These are phyloP conservation scores for Pagetopsis macropterus DNA, from an alignment of 2,797 vertebrate genomes.

Conservation along the genomic window DNA sequence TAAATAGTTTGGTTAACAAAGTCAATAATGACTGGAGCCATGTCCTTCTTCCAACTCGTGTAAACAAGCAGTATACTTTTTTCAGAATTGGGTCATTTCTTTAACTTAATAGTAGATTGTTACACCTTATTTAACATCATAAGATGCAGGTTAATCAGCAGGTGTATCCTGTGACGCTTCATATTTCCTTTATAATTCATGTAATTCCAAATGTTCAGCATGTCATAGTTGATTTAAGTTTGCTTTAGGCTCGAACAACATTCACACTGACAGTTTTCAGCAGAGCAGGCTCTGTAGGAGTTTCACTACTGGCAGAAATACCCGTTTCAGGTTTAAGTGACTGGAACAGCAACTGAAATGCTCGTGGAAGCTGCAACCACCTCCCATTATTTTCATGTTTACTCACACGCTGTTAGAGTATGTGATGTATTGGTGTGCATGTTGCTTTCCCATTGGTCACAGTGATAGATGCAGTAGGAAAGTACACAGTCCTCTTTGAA, in stretches of 20 bases:
- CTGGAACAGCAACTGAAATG: conserved; percentile 11
- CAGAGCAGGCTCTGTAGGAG: neutral
- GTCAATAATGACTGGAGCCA: conserved; percentile 6
- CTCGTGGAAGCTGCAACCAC: conserved; percentile 4
- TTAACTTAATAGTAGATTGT: neutral
- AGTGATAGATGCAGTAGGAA: neutral
- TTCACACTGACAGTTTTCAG: neutral
- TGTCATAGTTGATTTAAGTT: neutral
- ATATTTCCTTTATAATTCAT: neutral
- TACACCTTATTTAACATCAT: neutral
- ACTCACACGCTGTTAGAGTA: conserved; percentile 3
- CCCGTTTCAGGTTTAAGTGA: conserved; percentile 26
- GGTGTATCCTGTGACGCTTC: neutral
- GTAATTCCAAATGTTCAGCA: neutral
- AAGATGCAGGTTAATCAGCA: neutral
- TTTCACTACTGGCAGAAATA: conserved; percentile 17
- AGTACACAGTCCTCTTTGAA: neutral
- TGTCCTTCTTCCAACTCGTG: neutral
- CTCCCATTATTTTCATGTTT: conserved; percentile 18
- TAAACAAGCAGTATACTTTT: neutral
- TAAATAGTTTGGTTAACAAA: conserved; percentile 2
- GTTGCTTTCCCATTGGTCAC: conserved; percentile 7
- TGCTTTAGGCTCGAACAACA: neutral
- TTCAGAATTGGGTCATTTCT: neutral
- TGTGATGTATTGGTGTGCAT: conserved; percentile 32